Evolutionary conservation across 92 coral and sea anemone genomes (phyloP), one percentile per base, ranked within the genome.

Genomic region (Paramuricea clavata): DNA sequence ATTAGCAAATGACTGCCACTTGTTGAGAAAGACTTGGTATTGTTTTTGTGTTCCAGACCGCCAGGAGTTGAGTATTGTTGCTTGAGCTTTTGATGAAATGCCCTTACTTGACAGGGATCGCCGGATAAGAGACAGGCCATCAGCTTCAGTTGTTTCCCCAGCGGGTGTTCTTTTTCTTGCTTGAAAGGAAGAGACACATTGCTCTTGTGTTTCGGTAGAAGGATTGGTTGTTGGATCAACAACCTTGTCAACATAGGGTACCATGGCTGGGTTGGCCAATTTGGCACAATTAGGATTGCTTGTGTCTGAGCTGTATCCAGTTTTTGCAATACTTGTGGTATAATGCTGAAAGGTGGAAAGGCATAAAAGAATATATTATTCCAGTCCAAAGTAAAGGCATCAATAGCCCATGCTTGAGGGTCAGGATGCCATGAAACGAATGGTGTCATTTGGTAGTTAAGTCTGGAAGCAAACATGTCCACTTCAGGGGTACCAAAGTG

Each of bases 181-280:
- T 56, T 61, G 86, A 74, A 81, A 22, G 92, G 92, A 34, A 81
- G 88, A 25, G 49, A 50, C 50, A 91, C 70, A 44, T 76, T 88
- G 83, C 69, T 83, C 54, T 73, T 78, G 34, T 68, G 74, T 50
- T 56, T 44, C 50, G 83, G 87, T 6, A 82, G 76, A 81, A 87
- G 72, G 76, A 84, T 74, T 21, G 87, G 87, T 65, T 78, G 42
- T 49, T 56, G 39, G n/a, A 80, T 79, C 81, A 85, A 67, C 6
- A 88, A 82, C 69, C 88, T 81, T 69, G 92, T 74, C 57, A 92
- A 28, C 28, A 39, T 27, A 12, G 36, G 72, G 23, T 86, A 92
- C 95, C 93, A 92, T 50, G 88, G 76, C 69, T 89, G 91, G 27
- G 93, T 87, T 49, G 91, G 57, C 91, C 85, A 91, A 26, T 82